Base-by-base conservation (phyloP, 2,113 vertebrate genomes). In the Carassius carassius region DNA sequence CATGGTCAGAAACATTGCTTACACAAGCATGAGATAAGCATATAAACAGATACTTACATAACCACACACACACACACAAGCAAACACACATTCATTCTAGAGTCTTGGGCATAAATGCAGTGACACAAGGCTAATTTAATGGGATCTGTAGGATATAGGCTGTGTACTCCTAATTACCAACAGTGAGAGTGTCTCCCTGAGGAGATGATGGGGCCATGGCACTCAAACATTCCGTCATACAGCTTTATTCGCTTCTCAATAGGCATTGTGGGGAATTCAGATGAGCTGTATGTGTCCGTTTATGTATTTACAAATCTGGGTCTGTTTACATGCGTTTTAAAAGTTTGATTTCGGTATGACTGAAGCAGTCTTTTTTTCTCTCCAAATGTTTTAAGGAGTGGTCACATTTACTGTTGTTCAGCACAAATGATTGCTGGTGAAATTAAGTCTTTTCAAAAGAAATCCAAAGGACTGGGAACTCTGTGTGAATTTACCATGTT, bases 71-170 rank as follows among this genome's bases (percentile, higher is more conserved):
- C 10, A 85, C 21, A 75, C 41, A 44, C 41, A 44, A 10, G 9
- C 8, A 47, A 11, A 47, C 32, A 41, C 10, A 85, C 21, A 75
- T 63, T 54, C 85, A 78, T 32, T 37, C 78, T 73, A 32, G 65
- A 63, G 60, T 80, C 23, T 32, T 41, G 65, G 78, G 79, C 54
- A 74, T 47, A 78, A 86, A 70, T 1, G 83, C 80, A 83, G 75
- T 76, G 85, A 81, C 86, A 88, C 67, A 73, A 79, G 78, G 77
- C 70, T 87, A 84, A 81, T 78, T 58, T 89, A 69, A 86, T 60
- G 70, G 47, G 32, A 41, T 65, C 74, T 56, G n/a, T 77, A 72
- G 79, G 82, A 82, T 60, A 63, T 23, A 56, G 78, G 44, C 37
- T 75, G 58, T 81, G 65, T 86, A 73, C 83, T 41, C 47, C 62